A percentile compares a stretch with the other conserved stretches of the same genome.
These are phyloP conservation scores for Unio delphinus DNA, from an alignment of 2,888 invertebrate species.

Conservation along the genomic window DNA sequence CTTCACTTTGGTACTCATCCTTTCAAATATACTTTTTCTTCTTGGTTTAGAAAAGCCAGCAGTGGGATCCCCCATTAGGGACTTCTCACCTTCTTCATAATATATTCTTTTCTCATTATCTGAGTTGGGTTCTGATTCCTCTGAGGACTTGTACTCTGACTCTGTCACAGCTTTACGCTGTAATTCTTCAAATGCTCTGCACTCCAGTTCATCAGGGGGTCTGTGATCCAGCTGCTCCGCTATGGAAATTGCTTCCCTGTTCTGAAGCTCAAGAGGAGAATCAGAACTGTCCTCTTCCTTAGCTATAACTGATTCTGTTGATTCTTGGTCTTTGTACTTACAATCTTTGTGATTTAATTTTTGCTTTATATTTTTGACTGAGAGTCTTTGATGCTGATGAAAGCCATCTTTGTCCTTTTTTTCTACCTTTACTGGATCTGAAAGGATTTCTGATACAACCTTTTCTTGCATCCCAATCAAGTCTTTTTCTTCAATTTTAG, in stretches of 20 bases:
- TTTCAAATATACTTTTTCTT: conserved; percentile 34
- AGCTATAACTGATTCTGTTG: too few relatives aligned
- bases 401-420: conserved; percentile 1
- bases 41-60: background rate
- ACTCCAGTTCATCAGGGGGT: too few relatives aligned
- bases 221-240: too few relatives aligned
- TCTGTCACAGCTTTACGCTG: background rate
- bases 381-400: conserved; percentile 27
- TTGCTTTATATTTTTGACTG: conserved; percentile 37
- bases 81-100: background rate
- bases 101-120: conserved; percentile 9
- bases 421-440: conserved; percentile 13
- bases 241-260: too few relatives aligned
- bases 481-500: too few relatives aligned
- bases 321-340: conserved; percentile 5
- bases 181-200: too few relatives aligned
- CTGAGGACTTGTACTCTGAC: conserved; percentile 1
- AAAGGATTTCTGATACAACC: background rate
- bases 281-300: too few relatives aligned
- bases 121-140: background rate
- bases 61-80: conserved; percentile 6
- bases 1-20: conserved; percentile 57
- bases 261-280: too few relatives aligned
- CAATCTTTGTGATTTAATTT: conserved; percentile 17
- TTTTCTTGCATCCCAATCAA: too few relatives aligned